These are phyloP conservation scores for Nasua narica DNA, from an alignment of 2,797 vertebrate species.

Conservation along the genomic window DNA sequence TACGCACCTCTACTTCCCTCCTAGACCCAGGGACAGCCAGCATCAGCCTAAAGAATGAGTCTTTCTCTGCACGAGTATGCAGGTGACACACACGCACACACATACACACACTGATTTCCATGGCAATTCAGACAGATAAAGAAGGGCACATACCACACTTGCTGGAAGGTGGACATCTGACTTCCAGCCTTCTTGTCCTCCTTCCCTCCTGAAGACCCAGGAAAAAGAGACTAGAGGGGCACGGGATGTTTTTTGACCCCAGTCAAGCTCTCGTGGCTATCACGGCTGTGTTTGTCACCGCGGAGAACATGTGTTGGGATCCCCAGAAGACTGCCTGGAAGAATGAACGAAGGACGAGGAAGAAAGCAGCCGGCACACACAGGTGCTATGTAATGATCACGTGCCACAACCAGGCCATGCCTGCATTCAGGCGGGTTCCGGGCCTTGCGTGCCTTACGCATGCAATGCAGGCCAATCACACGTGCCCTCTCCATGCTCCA, in stretches of 20 bases:
- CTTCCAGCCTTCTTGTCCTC: neutral
- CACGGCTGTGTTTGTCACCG: neutral
- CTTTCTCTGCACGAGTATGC: neutral
- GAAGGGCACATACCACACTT: neutral
- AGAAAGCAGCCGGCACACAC: neutral
- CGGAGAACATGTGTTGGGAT: neutral
- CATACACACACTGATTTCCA: neutral
- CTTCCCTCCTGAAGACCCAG: neutral
- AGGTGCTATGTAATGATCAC: accelerated
- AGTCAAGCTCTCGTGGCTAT: neutral
- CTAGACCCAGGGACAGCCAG: neutral
- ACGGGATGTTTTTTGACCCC: neutral
- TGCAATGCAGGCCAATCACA: accelerated
- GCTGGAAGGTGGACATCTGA: neutral
- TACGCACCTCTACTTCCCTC: neutral
- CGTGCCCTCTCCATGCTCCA: neutral
- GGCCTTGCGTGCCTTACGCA: neutral
- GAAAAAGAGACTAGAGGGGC: neutral
- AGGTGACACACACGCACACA: neutral
- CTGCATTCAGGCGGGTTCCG: accelerated
- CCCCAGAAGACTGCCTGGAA: neutral
- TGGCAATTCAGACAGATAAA: neutral
- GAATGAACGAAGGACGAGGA: neutral
- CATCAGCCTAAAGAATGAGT: neutral
- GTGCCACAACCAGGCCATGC: neutral